Evolutionary conservation across 2,113 vertebrate genomes (phyloP).

Genomic region (Pelvicachromis taeniatus): DNA sequence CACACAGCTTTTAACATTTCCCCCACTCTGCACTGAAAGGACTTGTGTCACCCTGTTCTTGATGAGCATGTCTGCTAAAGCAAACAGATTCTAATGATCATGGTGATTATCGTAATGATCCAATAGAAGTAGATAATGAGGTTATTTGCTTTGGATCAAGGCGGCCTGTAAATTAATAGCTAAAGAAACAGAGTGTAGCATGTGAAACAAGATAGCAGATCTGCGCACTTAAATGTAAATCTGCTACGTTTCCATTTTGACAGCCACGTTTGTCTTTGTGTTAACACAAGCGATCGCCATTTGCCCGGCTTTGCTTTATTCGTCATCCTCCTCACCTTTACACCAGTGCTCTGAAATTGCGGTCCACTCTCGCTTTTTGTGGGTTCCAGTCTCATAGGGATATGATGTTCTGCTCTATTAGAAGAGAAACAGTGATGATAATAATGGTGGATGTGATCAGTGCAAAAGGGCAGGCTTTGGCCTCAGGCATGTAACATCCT

Average conservation of each 20-base stretch:
- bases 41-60: conserved; percentile 44
- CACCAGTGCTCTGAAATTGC: conserved; percentile 12
- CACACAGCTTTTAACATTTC: background rate
- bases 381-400: conserved; percentile 17
- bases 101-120: conserved; percentile 74
- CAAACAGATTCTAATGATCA: conserved; percentile 68
- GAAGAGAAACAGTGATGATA: conserved; percentile 60
- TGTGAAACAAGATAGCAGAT: conserved; percentile 35
- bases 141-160: conserved; percentile 71
- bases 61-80: conserved; percentile 56
- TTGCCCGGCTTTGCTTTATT: background rate
- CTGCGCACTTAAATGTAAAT: background rate
- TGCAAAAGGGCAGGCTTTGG: conserved; percentile 63
- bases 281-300: background rate
- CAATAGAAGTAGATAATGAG: conserved; percentile 69
- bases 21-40: background rate
- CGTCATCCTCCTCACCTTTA: background rate
- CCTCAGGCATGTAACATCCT: conserved; percentile 47
- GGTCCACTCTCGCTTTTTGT: conserved; percentile 22
- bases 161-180: conserved; percentile 55
- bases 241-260: background rate
- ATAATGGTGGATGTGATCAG: conserved; percentile 63
- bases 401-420: conserved; percentile 54
- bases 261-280: conserved; percentile 7
- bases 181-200: conserved; percentile 16